phyloP scores from a whole-genome alignment of 1,140 invertebrate species.

The Eumaeus atala region DNA sequence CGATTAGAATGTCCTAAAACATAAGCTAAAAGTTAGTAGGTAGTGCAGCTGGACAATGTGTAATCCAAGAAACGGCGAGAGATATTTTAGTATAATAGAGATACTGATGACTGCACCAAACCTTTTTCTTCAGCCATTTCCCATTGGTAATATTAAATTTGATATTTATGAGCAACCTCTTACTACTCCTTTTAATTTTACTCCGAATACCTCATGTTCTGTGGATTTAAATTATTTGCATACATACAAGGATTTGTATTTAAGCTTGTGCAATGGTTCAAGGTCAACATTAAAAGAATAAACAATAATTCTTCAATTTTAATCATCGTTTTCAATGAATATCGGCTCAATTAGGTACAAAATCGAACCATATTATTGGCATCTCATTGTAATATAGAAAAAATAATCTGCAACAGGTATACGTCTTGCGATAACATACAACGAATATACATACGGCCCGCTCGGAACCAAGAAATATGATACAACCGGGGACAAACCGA shows the following conservation, averaged over 20 bases:
- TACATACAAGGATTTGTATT: too few species aligned
- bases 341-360: constrained; percentile 66
- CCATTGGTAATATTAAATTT: too few species aligned
- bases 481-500: constrained; percentile 30
- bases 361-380: constrained; percentile 56
- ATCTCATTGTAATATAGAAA: constrained; percentile 66
- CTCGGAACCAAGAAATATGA: constrained; percentile 47
- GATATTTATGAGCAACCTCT: too few species aligned
- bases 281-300: constrained; percentile 54
- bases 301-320: constrained; percentile 54
- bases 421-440: constrained; percentile 55
- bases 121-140: constrained; percentile 10
- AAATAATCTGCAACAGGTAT: constrained; percentile 60
- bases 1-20: neutral
- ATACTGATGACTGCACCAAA: too few species aligned
- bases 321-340: constrained; percentile 54
- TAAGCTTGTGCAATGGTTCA: neutral
- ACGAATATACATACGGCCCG: constrained; percentile 60
- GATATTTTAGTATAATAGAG: too few species aligned
- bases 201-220: too few species aligned
- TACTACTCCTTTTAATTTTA: too few species aligned
- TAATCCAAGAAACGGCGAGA: too few species aligned
- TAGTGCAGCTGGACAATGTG: too few species aligned
- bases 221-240: too few species aligned
- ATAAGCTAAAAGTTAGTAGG: too few species aligned